These are phyloP conservation scores for Metacarcinus magister DNA, from an alignment of 2,888 invertebrate genomes.

Conservation along the genomic window DNA sequence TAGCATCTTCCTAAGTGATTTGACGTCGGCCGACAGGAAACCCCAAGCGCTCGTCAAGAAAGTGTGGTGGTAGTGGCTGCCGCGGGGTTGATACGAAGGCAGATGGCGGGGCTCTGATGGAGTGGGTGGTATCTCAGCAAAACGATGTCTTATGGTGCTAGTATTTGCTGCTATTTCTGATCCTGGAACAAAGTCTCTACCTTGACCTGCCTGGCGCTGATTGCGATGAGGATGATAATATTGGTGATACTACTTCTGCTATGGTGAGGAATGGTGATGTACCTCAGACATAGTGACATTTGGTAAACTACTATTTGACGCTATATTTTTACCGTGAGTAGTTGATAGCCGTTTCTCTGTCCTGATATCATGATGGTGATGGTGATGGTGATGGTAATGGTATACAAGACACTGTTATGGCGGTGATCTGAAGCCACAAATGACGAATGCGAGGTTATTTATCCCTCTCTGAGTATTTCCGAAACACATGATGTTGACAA, in stretches of 20 bases:
- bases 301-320: neutral
- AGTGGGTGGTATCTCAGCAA: neutral
- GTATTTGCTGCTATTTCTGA: neutral
- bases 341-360: neutral
- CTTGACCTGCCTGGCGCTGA: neutral
- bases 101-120: neutral
- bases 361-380: neutral
- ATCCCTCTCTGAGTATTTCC: neutral
- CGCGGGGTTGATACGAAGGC: neutral
- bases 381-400: no score
- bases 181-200: neutral
- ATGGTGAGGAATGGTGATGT: neutral
- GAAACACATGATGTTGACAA: neutral
- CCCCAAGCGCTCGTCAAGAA: neutral
- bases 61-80: neutral
- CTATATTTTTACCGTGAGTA: neutral
- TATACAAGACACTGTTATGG: neutral
- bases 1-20: conserved; percentile 44
- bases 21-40: neutral
- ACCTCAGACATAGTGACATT: neutral
- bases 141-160: neutral
- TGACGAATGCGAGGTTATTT: neutral
- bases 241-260: neutral
- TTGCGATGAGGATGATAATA: neutral
- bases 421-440: neutral